phyloP scores from a whole-genome alignment of 2,113 vertebrate species.

The Chaetorhynchus papuensis region DNA sequence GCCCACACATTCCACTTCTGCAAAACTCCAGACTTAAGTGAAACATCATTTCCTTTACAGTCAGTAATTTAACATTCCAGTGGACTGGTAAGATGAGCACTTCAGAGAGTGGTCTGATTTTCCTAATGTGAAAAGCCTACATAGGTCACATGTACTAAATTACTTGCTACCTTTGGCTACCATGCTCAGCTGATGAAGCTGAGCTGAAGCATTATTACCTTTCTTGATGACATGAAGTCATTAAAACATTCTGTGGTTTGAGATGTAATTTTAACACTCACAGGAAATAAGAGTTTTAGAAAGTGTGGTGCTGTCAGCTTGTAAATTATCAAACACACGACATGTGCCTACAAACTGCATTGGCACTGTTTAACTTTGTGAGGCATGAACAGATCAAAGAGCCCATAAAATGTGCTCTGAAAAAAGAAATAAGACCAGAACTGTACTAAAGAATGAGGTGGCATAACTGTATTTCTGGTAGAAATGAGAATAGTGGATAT shows the following conservation, averaged over 20 bases:
- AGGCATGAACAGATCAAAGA: background rate
- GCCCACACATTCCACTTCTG: background rate
- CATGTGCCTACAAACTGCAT: background rate
- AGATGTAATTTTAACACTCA: constrained; percentile 27
- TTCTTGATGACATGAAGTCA: constrained; percentile 20
- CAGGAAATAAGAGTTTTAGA: constrained; percentile 2
- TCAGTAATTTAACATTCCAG: background rate
- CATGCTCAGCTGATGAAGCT: background rate
- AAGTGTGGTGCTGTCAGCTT: background rate
- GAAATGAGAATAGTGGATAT: background rate
- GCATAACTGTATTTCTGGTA: background rate
- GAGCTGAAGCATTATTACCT: background rate
- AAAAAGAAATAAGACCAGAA: background rate
- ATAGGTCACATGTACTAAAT: background rate
- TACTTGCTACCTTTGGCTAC: background rate
- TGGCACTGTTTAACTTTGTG: background rate
- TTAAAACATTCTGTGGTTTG: constrained; percentile 6
- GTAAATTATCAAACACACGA: background rate
- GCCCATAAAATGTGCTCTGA: background rate
- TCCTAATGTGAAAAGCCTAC: background rate
- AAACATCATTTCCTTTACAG: background rate
- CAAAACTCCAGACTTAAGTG: background rate
- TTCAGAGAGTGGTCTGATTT: constrained; percentile 15
- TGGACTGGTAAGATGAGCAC: background rate
- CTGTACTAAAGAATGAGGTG: background rate